Base-by-base conservation (phyloP, 2,888 invertebrate genomes). In the Xanthorhoe spadicearia region DNA sequence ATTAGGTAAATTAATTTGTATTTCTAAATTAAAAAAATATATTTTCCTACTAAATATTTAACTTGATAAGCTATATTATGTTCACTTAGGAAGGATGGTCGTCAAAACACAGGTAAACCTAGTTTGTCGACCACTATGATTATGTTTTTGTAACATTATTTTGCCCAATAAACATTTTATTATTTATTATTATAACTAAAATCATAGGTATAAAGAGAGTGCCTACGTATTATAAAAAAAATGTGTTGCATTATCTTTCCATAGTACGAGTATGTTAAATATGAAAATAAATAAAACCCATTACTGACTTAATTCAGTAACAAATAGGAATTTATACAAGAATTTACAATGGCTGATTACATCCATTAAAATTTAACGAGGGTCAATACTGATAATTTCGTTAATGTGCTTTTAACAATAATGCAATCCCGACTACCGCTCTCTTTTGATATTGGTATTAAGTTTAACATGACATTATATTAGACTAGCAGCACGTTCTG, bases 331-430 rank as follows among this genome's bases (percentile, higher is more conserved):
- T 54, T 57, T 2, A 55, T 17, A 57, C 52, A 58, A 48, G 1
- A 10, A 10, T 49, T 32, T 50, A 56, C 51, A 60, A 56, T 43
- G 8, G 28, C 28, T 17, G 28, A 54, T 53, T 59, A 38, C 58
- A 49, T 58, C 23, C 64, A 60, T 55, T 55, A 54, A 54, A 54
- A 43, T 59, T 59, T 59, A 64, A 56, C 55, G 51, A 65, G 38
- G 51, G 62, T 35, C 61, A 62, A 38, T 50, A 66, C 58, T 46
- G 43, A 54, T 66, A 66, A 58, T 61, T 50, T 10, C 13, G 54
- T 62, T 59, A 61, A 60, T 68, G 65, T 52, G 15, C 28, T 54
- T 43, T 43, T 38, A 63, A 51, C 52, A 63, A 38, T 57, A 50
- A 49, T 59, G 49, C 54, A 61, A 63, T 17, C 32, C 23, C 63